Evolutionary conservation across 1,140 invertebrate species (phyloP), one percentile per base, ranked within the genome.

Genomic region (Proctacanthus coquilletti): DNA sequence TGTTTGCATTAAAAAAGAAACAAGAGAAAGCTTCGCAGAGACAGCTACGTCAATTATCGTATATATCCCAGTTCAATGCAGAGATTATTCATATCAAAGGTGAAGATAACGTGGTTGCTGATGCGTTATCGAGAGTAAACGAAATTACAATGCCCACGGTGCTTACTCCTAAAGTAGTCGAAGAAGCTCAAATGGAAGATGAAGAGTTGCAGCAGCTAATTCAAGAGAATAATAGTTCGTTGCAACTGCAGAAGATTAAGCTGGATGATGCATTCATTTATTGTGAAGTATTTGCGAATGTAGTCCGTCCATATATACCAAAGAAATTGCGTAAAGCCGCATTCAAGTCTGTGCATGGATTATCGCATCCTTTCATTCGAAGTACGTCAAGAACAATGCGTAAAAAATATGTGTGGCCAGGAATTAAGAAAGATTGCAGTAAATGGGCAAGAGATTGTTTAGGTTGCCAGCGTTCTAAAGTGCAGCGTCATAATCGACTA

Each of bases 11-110:
- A 35, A 11, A 34, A 2, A 43, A 49, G 32, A 45, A 47, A 4
- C 14, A 37, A 11, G 54, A 58, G 0, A 53, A 54, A 38, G 40
- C 37, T 32, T 43, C 49, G 6, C 49, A 49, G 11, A 42, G 56
- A 8, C 53, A 56, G 38, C 44, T 44, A 18, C 42, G 42, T 5
- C 46, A 53, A 21, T 34, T 54, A 4, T 37, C 52, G 14, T 50
- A 29, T 19, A 49, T 56, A n/a, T 29, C 48, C 0, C 43, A 57
- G 38, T 50, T 45, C 31, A 40, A 39, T 2, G 49, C 45, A 0
- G 40, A 52, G 6, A 53, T 58, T 18, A 5, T 40, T 6, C 40
- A 58, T 21, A 36, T 57, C 0, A 33, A 31, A 13, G 50, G 53
- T 2, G 13, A 38, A 3, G 36, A 44, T 5, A 61, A 63, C 33